Evolutionary conservation across 2,888 invertebrate species (phyloP).

Genomic region (Xanthia icteritia): DNA sequence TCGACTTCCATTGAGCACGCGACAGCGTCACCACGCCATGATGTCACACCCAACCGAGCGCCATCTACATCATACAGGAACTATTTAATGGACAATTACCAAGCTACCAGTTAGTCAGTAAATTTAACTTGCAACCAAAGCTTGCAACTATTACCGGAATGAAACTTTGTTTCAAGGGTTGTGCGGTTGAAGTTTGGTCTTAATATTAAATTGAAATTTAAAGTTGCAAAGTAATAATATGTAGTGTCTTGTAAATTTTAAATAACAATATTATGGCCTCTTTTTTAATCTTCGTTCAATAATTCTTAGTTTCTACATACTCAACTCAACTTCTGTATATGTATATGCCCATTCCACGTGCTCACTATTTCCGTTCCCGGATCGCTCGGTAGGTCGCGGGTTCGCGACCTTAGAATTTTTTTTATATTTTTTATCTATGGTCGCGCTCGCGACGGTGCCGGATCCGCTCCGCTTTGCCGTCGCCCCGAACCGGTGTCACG

Average conservation of each 20-base stretch:
- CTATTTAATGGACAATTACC: slow-evolving; percentile 39
- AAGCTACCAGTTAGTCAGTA: slow-evolving; percentile 11
- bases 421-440: not conserved
- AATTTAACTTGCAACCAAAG: slow-evolving; percentile 26
- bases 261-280: too few relatives aligned
- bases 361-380: not conserved
- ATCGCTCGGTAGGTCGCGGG: not conserved
- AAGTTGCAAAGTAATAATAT: not conserved
- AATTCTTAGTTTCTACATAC: not conserved
- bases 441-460: not conserved
- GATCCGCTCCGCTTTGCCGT: not conserved
- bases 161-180: slow-evolving; percentile 32
- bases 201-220: not conserved
- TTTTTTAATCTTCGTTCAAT: not conserved
- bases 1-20: not conserved
- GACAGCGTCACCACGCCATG: not conserved
- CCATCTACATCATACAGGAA: slow-evolving; percentile 41
- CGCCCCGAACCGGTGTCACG: not conserved
- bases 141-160: slow-evolving; percentile 19
- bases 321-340: too few relatives aligned
- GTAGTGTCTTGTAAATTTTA: too few relatives aligned
- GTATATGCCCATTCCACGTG: not conserved
- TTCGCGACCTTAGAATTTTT: not conserved
- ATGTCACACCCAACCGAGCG: slow-evolving; percentile 3
- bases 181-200: not conserved